Conservation (phyloP, 2,888 invertebrate species). For the Hypercompe scribonia region DNA sequence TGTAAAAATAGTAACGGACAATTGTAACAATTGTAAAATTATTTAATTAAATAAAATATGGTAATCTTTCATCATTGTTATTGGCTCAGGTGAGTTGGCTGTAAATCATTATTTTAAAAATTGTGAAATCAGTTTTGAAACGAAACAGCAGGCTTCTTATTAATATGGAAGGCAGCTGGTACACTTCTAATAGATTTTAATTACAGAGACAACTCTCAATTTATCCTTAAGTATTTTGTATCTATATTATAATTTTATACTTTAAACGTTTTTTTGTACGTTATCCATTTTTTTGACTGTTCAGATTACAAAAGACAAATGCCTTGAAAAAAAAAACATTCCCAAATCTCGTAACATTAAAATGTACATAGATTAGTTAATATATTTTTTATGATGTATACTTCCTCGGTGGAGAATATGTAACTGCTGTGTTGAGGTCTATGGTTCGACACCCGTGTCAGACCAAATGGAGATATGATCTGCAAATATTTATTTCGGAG, state of each 20-base stretch:
- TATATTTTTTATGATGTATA: no score
- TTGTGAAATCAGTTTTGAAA: not conserved
- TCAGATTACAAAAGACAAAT: no score
- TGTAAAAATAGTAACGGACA: no score
- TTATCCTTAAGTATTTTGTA: not conserved
- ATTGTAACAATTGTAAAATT: not conserved
- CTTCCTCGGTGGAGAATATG: no score
- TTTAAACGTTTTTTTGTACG: not conserved
- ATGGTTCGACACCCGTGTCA: no score
- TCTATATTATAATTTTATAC: not conserved
- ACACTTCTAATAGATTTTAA: not conserved
- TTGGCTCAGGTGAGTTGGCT: not conserved
- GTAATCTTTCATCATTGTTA: not conserved
- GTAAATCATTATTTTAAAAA: not conserved
- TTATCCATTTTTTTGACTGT: no score
- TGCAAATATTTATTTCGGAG: no score
- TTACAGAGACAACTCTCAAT: not conserved
- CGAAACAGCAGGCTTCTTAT: not conserved
- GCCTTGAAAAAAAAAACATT: no score
- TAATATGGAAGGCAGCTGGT: not conserved
- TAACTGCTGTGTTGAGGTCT: no score
- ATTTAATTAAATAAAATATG: not conserved
- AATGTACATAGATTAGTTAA: no score
- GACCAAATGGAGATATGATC: no score
- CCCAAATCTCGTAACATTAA: no score